These are phyloP conservation scores for Lottia scabra DNA, from an alignment of 2,888 invertebrate species.

Conservation along the genomic window DNA sequence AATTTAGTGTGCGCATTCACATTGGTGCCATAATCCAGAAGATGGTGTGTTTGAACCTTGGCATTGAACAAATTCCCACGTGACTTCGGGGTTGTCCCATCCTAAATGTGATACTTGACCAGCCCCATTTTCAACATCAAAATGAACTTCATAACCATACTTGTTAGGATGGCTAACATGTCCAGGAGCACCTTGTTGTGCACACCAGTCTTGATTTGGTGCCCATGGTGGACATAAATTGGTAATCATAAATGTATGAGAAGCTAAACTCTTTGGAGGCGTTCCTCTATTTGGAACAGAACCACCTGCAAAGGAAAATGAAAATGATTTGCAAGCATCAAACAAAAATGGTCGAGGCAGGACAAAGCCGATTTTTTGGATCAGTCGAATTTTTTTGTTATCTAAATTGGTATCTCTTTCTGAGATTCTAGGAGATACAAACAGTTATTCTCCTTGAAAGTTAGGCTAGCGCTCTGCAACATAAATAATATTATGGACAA, in stretches of 20 bases:
- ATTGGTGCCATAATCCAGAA: conserved; percentile 16
- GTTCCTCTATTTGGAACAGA: conserved; percentile 44
- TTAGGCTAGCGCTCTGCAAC: too few relatives aligned
- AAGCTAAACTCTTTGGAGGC: conserved; percentile 18
- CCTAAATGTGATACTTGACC: conserved; percentile 27
- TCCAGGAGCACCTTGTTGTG: conserved; percentile 33
- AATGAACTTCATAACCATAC: conserved; percentile 37
- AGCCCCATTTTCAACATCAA: conserved; percentile 32
- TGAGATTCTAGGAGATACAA: too few relatives aligned
- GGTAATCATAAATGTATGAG: conserved; percentile 50
- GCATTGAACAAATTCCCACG: conserved; percentile 32
- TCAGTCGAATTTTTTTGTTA: too few relatives aligned
- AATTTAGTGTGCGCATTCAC: conserved; percentile 16
- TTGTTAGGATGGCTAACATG: conserved; percentile 22
- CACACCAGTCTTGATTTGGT: conserved; percentile 51
- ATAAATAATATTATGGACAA: too few relatives aligned
- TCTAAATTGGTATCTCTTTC: too few relatives aligned
- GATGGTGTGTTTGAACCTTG: conserved; percentile 17
- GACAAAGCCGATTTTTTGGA: too few relatives aligned
- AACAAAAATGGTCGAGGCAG: too few relatives aligned
- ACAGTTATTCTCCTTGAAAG: too few relatives aligned
- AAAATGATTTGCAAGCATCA: too few relatives aligned
- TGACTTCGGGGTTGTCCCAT: conserved; percentile 42
- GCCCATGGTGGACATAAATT: conserved; percentile 47
- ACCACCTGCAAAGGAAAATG: conserved; percentile 38